Evolutionary conservation across 2,113 vertebrate genomes (phyloP).

Genomic region (Ageneiosus marmoratus): DNA sequence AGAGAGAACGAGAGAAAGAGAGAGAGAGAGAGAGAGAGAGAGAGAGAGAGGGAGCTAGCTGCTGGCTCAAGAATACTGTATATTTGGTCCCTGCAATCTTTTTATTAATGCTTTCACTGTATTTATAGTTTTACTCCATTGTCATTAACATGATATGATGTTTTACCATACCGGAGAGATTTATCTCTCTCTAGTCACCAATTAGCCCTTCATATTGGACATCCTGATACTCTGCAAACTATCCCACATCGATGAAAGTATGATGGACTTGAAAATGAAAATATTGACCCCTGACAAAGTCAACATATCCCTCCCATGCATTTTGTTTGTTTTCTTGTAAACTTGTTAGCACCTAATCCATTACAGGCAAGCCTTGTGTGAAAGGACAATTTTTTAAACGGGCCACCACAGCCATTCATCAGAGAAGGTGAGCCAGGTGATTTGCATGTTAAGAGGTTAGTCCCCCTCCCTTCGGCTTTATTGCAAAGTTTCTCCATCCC

Average conservation of each 20-base stretch:
- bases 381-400: constrained; percentile 56
- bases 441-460: constrained; percentile 65
- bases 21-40: constrained; percentile 12
- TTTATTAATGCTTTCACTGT: neutral
- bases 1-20: neutral
- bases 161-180: neutral
- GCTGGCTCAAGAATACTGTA: neutral
- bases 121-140: neutral
- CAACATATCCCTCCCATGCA: constrained; percentile 14
- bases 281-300: constrained; percentile 28
- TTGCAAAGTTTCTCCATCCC: constrained; percentile 65
- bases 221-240: neutral
- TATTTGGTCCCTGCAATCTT: neutral
- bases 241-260: neutral
- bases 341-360: constrained; percentile 53
- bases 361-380: constrained; percentile 39
- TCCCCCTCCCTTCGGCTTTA: constrained; percentile 48
- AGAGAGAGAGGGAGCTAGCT: constrained; percentile 19
- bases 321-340: constrained; percentile 51
- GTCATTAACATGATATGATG: neutral
- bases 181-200: neutral
- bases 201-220: neutral
- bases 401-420: constrained; percentile 57
- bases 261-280: neutral
- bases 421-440: constrained; percentile 54